A percentile compares a stretch with the other conserved stretches of the same genome.
These are phyloP conservation scores for Mola mola DNA, from an alignment of 2,113 vertebrate species.

Conservation along the genomic window DNA sequence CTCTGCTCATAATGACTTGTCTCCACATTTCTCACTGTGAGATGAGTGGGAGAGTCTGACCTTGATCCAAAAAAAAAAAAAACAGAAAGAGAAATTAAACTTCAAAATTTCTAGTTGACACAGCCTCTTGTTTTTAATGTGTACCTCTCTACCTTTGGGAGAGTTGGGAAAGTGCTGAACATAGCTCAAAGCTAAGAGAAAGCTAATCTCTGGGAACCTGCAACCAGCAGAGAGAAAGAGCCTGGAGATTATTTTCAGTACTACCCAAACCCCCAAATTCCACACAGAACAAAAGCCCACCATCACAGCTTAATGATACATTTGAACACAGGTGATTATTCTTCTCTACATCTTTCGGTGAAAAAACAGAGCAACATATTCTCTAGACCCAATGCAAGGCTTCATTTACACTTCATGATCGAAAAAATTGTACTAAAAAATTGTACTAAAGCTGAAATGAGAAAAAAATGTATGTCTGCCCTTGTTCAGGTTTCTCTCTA, in stretches of 20 bases:
- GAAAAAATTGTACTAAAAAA: constrained; percentile 3
- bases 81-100: constrained; percentile 24
- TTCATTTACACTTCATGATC: constrained; percentile 23
- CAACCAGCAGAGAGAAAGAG: constrained; percentile 32
- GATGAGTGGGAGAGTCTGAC: not conserved
- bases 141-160: not conserved
- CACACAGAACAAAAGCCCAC: too few species aligned
- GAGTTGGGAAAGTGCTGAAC: constrained; percentile 1
- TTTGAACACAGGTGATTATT: too few species aligned
- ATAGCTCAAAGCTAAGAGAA: constrained; percentile 15
- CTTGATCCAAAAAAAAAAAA: constrained; percentile 24
- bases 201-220: constrained; percentile 49
- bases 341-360: too few species aligned
- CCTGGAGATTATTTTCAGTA: constrained; percentile 40
- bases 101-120: not conserved
- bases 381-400: not conserved
- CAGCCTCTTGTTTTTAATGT: constrained; percentile 8
- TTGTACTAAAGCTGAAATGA: not conserved
- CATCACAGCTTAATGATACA: too few species aligned
- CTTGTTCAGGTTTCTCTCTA: not conserved
- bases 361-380: too few species aligned
- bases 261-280: too few species aligned
- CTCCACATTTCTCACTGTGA: constrained; percentile 43
- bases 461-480: not conserved
- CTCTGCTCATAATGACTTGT: constrained; percentile 47